Conservation (phyloP, 1,140 invertebrate species). For the Drosophila cardini region DNA sequence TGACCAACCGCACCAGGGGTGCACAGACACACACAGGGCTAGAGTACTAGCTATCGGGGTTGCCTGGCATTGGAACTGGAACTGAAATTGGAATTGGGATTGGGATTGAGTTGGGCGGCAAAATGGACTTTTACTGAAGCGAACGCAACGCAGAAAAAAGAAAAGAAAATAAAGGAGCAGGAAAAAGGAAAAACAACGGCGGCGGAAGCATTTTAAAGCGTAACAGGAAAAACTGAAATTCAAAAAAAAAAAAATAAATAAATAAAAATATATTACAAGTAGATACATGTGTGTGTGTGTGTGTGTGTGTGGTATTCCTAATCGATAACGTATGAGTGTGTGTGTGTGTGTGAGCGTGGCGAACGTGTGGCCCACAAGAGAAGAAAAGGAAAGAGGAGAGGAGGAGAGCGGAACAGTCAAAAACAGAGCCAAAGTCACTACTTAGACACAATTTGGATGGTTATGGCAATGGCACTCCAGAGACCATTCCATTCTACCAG, state of each 20-base stretch:
- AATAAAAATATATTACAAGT: constrained; percentile 38
- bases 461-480: constrained; percentile 81
- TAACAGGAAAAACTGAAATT: constrained; percentile 67
- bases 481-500: constrained; percentile 45
- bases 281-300: constrained; percentile 39
- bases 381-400: neutral
- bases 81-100: constrained; percentile 12
- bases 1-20: constrained; percentile 81
- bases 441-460: constrained; percentile 82
- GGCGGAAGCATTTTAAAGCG: constrained; percentile 80
- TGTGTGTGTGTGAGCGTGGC: constrained; percentile 12
- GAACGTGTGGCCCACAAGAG: constrained; percentile 33
- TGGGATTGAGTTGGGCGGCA: constrained; percentile 48
- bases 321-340: constrained; percentile 63
- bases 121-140: constrained; percentile 70
- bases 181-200: constrained; percentile 46
- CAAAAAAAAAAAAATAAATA: constrained; percentile 43
- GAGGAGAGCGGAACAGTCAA: constrained; percentile 1
- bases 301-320: constrained; percentile 49
- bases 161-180: constrained; percentile 58
- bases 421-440: constrained; percentile 54
- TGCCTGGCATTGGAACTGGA: constrained; percentile 24
- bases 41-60: constrained; percentile 40
- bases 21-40: constrained; percentile 7
- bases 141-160: constrained; percentile 42